These are phyloP conservation scores for Armadillidium nasatum DNA, from an alignment of 1,140 invertebrate genomes.

Conservation along the genomic window DNA sequence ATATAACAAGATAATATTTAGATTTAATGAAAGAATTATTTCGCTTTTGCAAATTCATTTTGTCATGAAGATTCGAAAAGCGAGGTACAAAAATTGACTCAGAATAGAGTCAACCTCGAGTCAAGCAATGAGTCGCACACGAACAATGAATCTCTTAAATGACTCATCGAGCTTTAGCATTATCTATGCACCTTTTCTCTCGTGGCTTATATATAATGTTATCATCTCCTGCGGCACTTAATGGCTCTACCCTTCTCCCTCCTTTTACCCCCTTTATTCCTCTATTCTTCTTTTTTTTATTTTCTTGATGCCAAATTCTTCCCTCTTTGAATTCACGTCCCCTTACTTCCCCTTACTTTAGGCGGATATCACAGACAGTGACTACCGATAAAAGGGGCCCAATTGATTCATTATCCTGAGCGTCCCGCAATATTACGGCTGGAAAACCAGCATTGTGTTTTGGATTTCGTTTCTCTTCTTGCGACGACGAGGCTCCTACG, in stretches of 20 bases:
- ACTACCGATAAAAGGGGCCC: neutral
- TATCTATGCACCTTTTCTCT: neutral
- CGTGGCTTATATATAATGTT: neutral
- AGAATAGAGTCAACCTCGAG: too few species aligned
- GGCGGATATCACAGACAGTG: neutral
- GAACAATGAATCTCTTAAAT: too few species aligned
- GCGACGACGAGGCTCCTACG: neutral
- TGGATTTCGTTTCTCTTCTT: too few species aligned
- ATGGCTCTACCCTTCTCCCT: neutral
- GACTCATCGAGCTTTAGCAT: too few species aligned
- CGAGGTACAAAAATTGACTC: too few species aligned
- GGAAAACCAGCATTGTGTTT: constrained; percentile 13
- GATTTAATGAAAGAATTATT: too few species aligned
- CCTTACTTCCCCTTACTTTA: neutral
- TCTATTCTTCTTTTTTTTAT: neutral
- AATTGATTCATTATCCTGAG: constrained; percentile 6
- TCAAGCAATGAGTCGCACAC: too few species aligned
- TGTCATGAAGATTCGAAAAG: too few species aligned
- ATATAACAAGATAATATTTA: too few species aligned
- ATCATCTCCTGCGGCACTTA: constrained; percentile 1
- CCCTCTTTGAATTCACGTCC: neutral
- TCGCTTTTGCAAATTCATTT: too few species aligned
- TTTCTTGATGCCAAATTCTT: constrained; percentile 2
- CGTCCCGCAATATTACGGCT: neutral
- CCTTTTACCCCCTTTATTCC: neutral